phyloP scores from a whole-genome alignment of 2,888 invertebrate species.

The Pocota personata region DNA sequence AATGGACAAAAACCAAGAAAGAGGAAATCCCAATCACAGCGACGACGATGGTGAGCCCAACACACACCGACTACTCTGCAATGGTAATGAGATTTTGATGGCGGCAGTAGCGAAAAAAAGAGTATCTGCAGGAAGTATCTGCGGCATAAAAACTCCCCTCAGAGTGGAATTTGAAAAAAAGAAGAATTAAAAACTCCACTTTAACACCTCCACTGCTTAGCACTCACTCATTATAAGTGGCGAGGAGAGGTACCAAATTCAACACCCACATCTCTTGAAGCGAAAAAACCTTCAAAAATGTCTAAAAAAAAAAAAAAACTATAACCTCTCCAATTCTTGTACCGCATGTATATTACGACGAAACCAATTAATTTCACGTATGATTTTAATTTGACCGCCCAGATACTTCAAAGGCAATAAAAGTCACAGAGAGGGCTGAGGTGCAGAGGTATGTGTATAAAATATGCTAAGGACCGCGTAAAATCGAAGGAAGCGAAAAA shows the following conservation, averaged over 20 bases:
- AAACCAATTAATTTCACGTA: slow-evolving; percentile 73
- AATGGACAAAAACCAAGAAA: slow-evolving; percentile 36
- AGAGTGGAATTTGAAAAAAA: not conserved
- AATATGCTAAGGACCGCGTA: slow-evolving; percentile 23
- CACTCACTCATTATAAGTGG: slow-evolving; percentile 40
- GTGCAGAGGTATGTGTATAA: not conserved
- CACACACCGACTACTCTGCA: slow-evolving; percentile 50
- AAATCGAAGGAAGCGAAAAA: not conserved
- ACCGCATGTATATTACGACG: slow-evolving; percentile 49
- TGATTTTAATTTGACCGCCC: slow-evolving; percentile 71
- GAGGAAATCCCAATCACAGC: slow-evolving; percentile 37
- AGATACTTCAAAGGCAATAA: slow-evolving; percentile 63
- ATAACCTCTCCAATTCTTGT: not conserved
- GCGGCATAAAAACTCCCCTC: slow-evolving; percentile 33
- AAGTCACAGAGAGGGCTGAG: not conserved
- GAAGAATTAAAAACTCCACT: slow-evolving; percentile 16
- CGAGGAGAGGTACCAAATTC: slow-evolving; percentile 38
- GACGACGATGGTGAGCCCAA: not conserved
- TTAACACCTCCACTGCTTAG: slow-evolving; percentile 60
- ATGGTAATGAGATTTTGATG: slow-evolving; percentile 73
- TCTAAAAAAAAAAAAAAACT: not conserved
- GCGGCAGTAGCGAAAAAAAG: slow-evolving; percentile 1
- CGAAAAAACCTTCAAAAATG: slow-evolving; percentile 5
- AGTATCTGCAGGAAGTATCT: slow-evolving; percentile 52
- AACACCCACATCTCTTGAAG: slow-evolving; percentile 51